A percentile compares a stretch with the other conserved stretches of the same genome.
These are phyloP conservation scores for Peromyscus californicus DNA, from an alignment of 2,113 vertebrate genomes.

Conservation along the genomic window DNA sequence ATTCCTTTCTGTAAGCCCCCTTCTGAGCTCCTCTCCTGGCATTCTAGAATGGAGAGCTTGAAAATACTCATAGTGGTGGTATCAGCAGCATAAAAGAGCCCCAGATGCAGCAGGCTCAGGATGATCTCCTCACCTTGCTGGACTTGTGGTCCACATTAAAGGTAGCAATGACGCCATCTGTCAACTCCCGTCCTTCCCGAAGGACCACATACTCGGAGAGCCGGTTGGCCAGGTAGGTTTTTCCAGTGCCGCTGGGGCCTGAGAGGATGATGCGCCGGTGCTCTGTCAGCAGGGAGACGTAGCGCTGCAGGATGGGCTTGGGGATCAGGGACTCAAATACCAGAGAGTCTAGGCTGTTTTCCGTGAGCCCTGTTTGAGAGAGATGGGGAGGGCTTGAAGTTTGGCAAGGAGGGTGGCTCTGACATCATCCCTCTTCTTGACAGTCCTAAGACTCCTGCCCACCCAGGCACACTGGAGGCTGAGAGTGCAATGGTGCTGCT, in stretches of 20 bases:
- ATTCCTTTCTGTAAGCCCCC: not conserved
- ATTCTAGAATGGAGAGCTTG: not conserved
- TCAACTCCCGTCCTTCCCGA: constrained; percentile 91
- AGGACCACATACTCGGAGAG: constrained; percentile 94
- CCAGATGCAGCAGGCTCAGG: not conserved
- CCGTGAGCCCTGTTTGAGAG: constrained; percentile 88
- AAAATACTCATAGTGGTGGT: accelerated
- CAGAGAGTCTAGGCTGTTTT: constrained; percentile 94
- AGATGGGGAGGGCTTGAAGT: not conserved
- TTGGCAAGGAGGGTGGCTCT: not conserved
- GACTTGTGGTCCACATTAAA: constrained; percentile 99
- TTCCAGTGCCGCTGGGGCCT: constrained; percentile 96
- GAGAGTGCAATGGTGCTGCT: accelerated
- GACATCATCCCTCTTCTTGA: not conserved
- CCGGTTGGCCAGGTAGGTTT: constrained; percentile 96
- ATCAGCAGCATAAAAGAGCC: not conserved
- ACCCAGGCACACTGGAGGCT: not conserved
- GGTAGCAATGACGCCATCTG: constrained; percentile 93
- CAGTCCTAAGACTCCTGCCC: not conserved
- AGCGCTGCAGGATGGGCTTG: constrained; percentile 96
- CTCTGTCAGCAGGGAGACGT: constrained; percentile 94
- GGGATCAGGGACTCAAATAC: constrained; percentile 97
- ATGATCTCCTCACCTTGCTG: constrained; percentile 92
- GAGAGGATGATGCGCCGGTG: constrained; percentile 97
- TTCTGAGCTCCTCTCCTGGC: not conserved